These are phyloP conservation scores for Ecliptopera silaceata DNA, from an alignment of 2,888 invertebrate genomes.

Conservation along the genomic window DNA sequence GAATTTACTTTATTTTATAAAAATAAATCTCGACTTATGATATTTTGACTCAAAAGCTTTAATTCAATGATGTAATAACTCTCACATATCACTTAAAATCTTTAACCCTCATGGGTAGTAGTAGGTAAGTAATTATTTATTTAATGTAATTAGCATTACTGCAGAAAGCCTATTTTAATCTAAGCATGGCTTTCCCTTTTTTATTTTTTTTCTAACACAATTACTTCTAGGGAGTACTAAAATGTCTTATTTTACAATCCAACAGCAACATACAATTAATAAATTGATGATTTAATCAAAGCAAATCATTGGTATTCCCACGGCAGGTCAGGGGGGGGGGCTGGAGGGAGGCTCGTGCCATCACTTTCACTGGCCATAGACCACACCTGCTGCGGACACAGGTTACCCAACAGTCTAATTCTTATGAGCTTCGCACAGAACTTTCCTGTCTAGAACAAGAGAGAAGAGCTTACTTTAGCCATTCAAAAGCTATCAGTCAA, in stretches of 20 bases:
- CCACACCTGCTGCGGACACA: slow-evolving; percentile 14
- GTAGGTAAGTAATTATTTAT: too few relatives aligned
- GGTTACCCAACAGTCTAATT: not conserved
- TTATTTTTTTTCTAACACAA: not conserved
- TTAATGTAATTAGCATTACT: too few relatives aligned
- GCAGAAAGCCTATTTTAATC: too few relatives aligned
- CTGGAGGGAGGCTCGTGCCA: slow-evolving; percentile 16
- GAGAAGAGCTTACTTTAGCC: too few relatives aligned
- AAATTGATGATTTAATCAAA: slow-evolving; percentile 4
- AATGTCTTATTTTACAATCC: not conserved
- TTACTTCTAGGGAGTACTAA: not conserved
- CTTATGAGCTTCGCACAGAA: not conserved
- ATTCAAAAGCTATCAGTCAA: too few relatives aligned
- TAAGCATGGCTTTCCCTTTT: too few relatives aligned
- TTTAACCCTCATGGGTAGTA: too few relatives aligned
- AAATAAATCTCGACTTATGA: too few relatives aligned
- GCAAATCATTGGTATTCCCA: slow-evolving; percentile 16
- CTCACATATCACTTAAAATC: too few relatives aligned
- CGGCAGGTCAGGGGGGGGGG: slow-evolving; percentile 4
- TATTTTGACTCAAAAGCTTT: too few relatives aligned
- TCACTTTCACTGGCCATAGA: slow-evolving; percentile 29
- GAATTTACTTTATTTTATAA: too few relatives aligned
- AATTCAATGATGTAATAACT: too few relatives aligned
- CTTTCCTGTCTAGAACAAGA: not conserved
- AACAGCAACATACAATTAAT: slow-evolving; percentile 1